These are phyloP conservation scores for Rhabdomys dilectus DNA, from an alignment of 2,113 vertebrate species.

Conservation along the genomic window DNA sequence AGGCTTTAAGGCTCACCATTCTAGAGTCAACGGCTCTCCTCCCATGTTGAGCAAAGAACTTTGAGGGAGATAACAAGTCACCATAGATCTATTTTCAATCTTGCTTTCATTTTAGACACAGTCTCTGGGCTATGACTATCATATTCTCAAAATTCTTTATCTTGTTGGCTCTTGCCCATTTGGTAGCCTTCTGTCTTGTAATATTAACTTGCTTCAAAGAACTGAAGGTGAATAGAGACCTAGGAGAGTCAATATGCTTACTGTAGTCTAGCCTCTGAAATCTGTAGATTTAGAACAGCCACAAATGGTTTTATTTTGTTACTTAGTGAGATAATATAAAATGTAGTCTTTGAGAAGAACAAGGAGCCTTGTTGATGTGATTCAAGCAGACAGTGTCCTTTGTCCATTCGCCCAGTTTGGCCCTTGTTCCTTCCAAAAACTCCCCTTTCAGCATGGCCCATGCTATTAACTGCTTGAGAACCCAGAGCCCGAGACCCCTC, in stretches of 20 bases:
- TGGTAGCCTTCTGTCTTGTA: conserved; percentile 63
- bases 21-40: neutral
- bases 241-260: conserved; percentile 68
- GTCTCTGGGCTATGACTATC: neutral
- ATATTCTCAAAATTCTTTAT: neutral
- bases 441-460: neutral
- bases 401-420: conserved; percentile 53
- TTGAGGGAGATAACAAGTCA: conserved; percentile 34
- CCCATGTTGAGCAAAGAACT: neutral
- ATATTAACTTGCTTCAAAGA: conserved; percentile 73
- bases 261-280: neutral
- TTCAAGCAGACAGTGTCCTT: conserved; percentile 59
- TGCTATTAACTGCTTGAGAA: conserved; percentile 7
- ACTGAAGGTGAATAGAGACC: conserved; percentile 49
- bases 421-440: conserved; percentile 69
- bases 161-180: neutral
- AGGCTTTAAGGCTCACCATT: neutral
- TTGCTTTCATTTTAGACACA: neutral
- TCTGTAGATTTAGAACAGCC: conserved; percentile 5
- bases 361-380: conserved; percentile 59
- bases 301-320: conserved; percentile 27
- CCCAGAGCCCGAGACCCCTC: neutral
- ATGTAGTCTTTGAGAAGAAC: conserved; percentile 38
- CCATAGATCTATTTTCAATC: conserved; percentile 26
- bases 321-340: conserved; percentile 75